Conservation (phyloP, 2,113 vertebrate species). For the Aldabrachelys gigantea region DNA sequence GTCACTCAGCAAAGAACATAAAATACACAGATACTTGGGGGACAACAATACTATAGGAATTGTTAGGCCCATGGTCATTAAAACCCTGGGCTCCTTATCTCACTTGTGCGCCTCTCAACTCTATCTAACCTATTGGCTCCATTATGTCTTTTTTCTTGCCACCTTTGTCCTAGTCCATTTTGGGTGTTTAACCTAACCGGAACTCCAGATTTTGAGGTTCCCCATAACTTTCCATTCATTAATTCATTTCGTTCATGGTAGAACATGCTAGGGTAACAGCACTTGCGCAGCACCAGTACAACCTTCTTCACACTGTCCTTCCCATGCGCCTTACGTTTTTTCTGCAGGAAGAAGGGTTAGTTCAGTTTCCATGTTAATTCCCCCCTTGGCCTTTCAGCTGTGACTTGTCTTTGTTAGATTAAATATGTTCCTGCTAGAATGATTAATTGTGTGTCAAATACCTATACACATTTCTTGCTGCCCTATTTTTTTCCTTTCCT, state of each 20-base stretch:
- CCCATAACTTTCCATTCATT: neutral
- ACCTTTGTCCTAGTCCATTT: neutral
- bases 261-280: neutral
- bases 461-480: neutral
- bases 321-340: neutral
- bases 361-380: neutral
- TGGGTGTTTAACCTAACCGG: neutral
- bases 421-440: neutral
- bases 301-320: neutral
- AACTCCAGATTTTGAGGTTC: neutral
- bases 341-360: rapidly evolving
- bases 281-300: neutral
- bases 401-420: neutral
- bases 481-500: neutral
- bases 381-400: neutral
- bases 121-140: neutral
- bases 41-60: neutral
- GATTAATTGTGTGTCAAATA: constrained; percentile 24
- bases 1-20: neutral
- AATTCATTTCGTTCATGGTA: neutral
- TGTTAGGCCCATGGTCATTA: neutral
- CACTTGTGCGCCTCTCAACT: neutral
- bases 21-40: neutral
- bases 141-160: neutral
- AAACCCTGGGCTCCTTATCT: neutral